Percentiles rank a stretch among this genome's conserved stretches.
phyloP scores from a whole-genome alignment of 2,888 invertebrate species.

The Dioctria linearis region DNA sequence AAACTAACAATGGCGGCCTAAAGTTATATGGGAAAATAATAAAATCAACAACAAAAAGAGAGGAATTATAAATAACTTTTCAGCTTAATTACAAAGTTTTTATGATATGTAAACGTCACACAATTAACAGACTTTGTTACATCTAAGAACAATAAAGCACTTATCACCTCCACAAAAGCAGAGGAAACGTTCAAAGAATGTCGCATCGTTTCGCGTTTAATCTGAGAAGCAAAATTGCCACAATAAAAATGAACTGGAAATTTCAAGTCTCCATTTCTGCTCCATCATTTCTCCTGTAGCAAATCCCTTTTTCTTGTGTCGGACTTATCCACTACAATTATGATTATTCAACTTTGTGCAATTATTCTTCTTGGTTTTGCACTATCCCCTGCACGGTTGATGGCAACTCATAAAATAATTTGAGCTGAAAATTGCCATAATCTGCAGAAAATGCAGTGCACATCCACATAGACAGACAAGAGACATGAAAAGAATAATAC shows the following conservation, averaged over 20 bases:
- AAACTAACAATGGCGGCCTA: too few species aligned
- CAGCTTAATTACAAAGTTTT: too few species aligned
- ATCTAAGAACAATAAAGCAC: neutral
- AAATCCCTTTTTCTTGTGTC: neutral
- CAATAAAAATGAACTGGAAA: neutral
- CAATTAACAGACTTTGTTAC: neutral
- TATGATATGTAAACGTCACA: too few species aligned
- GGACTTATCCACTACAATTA: constrained; percentile 44
- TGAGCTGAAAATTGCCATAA: constrained; percentile 54
- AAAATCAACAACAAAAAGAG: too few species aligned
- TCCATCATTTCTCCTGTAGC: constrained; percentile 24
- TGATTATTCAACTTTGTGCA: constrained; percentile 41
- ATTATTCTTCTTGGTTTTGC: constrained; percentile 40
- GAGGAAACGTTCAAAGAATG: neutral
- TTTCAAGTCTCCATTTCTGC: constrained; percentile 2
- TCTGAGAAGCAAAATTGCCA: neutral
- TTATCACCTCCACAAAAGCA: neutral
- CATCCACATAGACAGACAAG: constrained; percentile 31
- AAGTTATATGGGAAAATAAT: too few species aligned
- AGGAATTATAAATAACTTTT: too few species aligned
- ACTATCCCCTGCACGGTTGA: constrained; percentile 21
- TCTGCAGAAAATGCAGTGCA: constrained; percentile 50
- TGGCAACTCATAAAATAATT: constrained; percentile 54
- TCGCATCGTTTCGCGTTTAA: neutral
- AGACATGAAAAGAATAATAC: constrained; percentile 46